Conservation (phyloP, 2,888 invertebrate genomes). For the Drosophila pegasa region DNA sequence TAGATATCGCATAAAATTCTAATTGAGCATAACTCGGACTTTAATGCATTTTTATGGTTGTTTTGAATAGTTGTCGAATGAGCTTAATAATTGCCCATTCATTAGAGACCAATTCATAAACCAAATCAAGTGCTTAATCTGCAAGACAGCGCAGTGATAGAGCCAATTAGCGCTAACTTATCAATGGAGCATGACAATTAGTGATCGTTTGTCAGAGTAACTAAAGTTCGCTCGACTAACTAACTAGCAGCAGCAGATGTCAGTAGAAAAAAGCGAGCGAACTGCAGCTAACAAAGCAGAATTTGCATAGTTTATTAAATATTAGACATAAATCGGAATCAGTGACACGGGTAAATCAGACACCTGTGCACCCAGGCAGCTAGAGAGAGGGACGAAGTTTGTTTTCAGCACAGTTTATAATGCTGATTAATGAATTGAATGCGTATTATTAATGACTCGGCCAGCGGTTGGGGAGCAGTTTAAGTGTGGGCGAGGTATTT, state of each 20-base stretch:
- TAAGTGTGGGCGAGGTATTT: slow-evolving; percentile 1
- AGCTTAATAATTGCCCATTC: slow-evolving; percentile 1
- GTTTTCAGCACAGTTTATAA: slow-evolving; percentile 26
- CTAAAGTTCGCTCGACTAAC: slow-evolving; percentile 6
- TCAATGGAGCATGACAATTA: slow-evolving; percentile 24
- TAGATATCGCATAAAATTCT: too few relatives aligned
- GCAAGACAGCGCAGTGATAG: slow-evolving; percentile 28
- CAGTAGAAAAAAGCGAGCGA: slow-evolving; percentile 4
- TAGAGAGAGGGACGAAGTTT: not conserved
- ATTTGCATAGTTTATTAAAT: slow-evolving; percentile 41
- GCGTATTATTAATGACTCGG: slow-evolving; percentile 21
- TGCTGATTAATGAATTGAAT: slow-evolving; percentile 34
- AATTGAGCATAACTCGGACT: not conserved
- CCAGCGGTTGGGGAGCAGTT: not conserved
- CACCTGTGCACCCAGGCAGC: slow-evolving; percentile 39
- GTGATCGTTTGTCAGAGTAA: slow-evolving; percentile 15
- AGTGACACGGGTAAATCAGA: slow-evolving; percentile 23
- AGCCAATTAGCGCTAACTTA: slow-evolving; percentile 29
- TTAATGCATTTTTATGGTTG: not conserved
- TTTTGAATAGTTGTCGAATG: not conserved
- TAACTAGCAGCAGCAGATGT: slow-evolving; percentile 9
- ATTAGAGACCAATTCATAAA: slow-evolving; percentile 18
- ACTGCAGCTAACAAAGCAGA: slow-evolving; percentile 31
- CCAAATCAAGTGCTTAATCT: slow-evolving; percentile 19
- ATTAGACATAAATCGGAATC: slow-evolving; percentile 39